Conservation (phyloP, 64 coral and sea anemone genomes). For the Platygyra sinensis region DNA sequence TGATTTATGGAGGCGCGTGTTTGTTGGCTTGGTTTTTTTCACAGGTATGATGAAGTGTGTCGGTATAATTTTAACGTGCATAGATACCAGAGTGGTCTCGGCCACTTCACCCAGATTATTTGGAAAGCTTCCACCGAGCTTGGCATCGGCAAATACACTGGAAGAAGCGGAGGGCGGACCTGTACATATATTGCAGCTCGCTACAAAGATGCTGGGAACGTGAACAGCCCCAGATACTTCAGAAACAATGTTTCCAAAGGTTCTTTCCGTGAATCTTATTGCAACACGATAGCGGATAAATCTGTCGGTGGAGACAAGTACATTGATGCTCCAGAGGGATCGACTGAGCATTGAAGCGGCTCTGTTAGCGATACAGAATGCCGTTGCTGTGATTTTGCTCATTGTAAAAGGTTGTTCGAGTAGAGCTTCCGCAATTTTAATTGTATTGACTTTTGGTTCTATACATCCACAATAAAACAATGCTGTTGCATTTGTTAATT, state of each 20-base stretch:
- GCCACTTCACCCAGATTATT: conserved; percentile 46
- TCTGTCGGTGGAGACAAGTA: background rate
- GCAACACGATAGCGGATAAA: background rate
- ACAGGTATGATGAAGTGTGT: conserved; percentile 50
- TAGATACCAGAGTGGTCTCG: background rate
- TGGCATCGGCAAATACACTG: conserved; percentile 19
- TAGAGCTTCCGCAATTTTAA: too few relatives aligned
- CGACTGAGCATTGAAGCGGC: too few relatives aligned
- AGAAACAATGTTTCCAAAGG: background rate
- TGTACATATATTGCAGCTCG: conserved; percentile 16
- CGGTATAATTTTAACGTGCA: conserved; percentile 4
- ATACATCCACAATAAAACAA: too few relatives aligned
- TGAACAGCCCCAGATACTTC: background rate
- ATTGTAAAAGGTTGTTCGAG: too few relatives aligned
- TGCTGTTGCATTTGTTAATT: too few relatives aligned
- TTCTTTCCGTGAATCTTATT: background rate
- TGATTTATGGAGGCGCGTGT: background rate
- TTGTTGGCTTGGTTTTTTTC: background rate
- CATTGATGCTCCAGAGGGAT: background rate
- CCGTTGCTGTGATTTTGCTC: too few relatives aligned
- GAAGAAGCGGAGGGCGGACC: background rate
- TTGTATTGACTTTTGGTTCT: too few relatives aligned
- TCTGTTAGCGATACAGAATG: too few relatives aligned
- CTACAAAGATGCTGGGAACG: conserved; percentile 19
- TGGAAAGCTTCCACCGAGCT: conserved; percentile 49